These are phyloP conservation scores for Macaria liturata DNA, from an alignment of 2,888 invertebrate genomes.

Conservation along the genomic window DNA sequence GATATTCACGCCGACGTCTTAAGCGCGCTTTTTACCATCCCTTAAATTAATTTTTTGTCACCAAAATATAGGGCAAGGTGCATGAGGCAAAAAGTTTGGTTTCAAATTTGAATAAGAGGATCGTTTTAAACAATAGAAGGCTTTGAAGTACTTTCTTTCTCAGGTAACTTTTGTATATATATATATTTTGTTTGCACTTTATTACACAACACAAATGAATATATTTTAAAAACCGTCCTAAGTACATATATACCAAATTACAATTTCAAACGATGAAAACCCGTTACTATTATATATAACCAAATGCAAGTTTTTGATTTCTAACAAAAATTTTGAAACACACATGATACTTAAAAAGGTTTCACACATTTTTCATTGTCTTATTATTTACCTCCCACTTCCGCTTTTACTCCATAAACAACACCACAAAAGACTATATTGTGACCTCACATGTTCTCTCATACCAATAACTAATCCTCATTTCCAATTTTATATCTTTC, in stretches of 20 bases:
- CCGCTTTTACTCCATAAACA: constrained; percentile 8
- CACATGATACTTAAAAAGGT: neutral
- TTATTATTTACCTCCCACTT: neutral
- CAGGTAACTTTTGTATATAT: no score
- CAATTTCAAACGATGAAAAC: no score
- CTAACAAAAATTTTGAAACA: neutral
- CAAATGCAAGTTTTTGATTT: no score
- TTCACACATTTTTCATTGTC: neutral
- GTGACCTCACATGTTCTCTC: constrained; percentile 10
- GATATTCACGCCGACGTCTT: constrained; percentile 75
- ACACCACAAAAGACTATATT: constrained; percentile 1
- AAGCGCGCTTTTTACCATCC: constrained; percentile 59
- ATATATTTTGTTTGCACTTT: no score
- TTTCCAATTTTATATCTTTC: constrained; percentile 17
- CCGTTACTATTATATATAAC: no score
- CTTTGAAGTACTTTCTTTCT: no score
- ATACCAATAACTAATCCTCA: constrained; percentile 20
- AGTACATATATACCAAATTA: no score
- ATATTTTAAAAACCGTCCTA: no score
- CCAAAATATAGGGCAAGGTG: constrained; percentile 56
- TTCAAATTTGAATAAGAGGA: constrained; percentile 3
- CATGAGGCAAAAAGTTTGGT: constrained; percentile 26
- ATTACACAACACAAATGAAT: no score
- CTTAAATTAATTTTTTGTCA: constrained; percentile 63
- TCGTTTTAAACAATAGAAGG: neutral